These are phyloP conservation scores for Peromyscus aztecus DNA, from an alignment of 2,797 vertebrate species.

Conservation along the genomic window DNA sequence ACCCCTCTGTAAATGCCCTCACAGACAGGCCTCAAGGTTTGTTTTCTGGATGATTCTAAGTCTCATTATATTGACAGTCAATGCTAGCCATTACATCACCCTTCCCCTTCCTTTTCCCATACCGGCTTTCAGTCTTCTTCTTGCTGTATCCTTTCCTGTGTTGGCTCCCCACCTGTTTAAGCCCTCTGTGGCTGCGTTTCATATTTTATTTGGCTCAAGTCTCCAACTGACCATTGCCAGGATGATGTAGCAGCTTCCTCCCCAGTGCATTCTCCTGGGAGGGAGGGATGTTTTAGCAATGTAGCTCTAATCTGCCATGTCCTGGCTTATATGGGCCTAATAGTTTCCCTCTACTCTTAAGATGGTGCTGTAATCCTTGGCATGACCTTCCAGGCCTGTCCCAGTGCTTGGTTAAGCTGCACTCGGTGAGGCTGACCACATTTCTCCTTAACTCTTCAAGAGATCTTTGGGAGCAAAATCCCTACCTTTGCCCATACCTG, in stretches of 20 bases:
- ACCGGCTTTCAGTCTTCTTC: background rate
- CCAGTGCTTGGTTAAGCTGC: background rate
- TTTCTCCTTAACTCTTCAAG: background rate
- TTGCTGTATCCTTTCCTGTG: background rate
- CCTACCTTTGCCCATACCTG: background rate
- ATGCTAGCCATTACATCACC: background rate
- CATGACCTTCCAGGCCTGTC: background rate
- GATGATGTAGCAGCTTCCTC: background rate
- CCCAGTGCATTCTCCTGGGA: background rate
- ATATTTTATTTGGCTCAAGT: background rate
- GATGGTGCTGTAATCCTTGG: background rate
- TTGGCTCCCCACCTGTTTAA: background rate
- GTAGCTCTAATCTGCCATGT: background rate
- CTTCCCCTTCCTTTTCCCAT: background rate
- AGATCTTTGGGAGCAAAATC: background rate
- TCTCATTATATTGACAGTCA: background rate
- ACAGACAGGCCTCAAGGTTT: background rate
- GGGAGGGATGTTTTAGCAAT: background rate
- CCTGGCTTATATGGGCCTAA: background rate
- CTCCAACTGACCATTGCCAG: background rate
- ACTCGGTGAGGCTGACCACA: background rate
- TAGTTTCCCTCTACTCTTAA: background rate
- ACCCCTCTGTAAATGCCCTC: background rate
- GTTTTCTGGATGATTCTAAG: background rate
- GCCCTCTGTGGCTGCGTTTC: background rate